Conservation (phyloP, 2,797 vertebrate genomes). For the Eurystomus glaucurus region DNA sequence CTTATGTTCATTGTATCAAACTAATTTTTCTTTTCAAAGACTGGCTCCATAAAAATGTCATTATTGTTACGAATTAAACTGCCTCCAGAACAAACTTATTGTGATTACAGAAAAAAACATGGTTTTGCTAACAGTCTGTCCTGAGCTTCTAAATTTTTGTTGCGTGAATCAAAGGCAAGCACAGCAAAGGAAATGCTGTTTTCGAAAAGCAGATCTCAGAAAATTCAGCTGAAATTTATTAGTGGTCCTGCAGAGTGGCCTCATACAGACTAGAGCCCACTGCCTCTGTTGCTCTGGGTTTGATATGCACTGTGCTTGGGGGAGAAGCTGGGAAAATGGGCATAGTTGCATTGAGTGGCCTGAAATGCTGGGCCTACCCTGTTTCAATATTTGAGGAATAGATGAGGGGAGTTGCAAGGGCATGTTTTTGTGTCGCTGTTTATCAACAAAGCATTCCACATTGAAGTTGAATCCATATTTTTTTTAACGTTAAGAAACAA, state of each 20-base stretch:
- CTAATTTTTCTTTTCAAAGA: neutral
- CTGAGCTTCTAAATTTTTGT: neutral
- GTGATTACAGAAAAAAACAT: neutral
- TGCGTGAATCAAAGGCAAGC: neutral
- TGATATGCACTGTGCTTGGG: neutral
- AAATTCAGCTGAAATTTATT: neutral
- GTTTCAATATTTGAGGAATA: neutral
- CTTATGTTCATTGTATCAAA: neutral
- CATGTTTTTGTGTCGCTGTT: neutral
- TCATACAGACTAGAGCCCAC: neutral
- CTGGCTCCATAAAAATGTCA: neutral
- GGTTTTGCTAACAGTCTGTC: neutral
- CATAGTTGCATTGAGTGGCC: neutral
- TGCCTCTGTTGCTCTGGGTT: neutral
- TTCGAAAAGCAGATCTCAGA: neutral
- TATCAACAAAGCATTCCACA: neutral
- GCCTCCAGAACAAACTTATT: neutral
- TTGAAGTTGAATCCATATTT: neutral
- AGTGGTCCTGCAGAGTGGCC: neutral
- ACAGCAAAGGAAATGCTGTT: neutral
- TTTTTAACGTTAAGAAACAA: neutral
- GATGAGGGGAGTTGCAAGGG: neutral
- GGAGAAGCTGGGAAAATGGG: neutral
- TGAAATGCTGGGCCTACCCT: neutral
- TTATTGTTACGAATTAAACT: neutral